A percentile compares a stretch with the other conserved stretches of the same genome.
phyloP scores from a whole-genome alignment of 2,888 invertebrate species.

The Leptogaster cylindrica region DNA sequence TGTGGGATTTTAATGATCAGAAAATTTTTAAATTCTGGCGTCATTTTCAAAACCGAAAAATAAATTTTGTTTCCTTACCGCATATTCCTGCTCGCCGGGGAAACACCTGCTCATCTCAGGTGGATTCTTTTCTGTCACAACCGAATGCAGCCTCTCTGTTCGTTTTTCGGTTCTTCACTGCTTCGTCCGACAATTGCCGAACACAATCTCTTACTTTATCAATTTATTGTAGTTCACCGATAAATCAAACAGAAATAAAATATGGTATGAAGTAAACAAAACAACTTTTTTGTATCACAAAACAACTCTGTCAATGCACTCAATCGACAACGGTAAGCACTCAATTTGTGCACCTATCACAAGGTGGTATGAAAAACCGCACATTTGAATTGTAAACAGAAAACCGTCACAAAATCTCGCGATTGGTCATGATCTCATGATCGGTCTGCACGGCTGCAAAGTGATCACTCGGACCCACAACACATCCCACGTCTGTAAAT shows the following conservation, averaged over 20 bases:
- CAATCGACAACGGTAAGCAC: neutral
- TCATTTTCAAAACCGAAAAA: neutral
- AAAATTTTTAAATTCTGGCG: neutral
- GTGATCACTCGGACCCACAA: neutral
- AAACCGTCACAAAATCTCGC: conserved; percentile 3
- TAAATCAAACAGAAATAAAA: no score
- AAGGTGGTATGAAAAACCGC: neutral
- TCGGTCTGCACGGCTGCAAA: no score
- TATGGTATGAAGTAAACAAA: no score
- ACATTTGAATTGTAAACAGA: conserved; percentile 26
- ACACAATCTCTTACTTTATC: neutral
- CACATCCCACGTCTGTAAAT: conserved; percentile 24
- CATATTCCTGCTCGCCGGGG: neutral
- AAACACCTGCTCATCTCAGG: conserved; percentile 19
- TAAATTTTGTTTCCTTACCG: neutral
- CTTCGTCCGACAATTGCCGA: no score
- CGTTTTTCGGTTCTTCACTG: no score
- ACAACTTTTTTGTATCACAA: conserved; percentile 11
- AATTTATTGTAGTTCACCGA: neutral
- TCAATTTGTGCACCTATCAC: neutral
- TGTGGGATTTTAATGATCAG: neutral
- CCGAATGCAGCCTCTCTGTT: no score
- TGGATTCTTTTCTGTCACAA: neutral
- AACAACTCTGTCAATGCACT: conserved; percentile 22
- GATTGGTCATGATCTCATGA: no score